Base-by-base conservation (phyloP, 2,113 vertebrate genomes). In the Actenoides lindsayi region DNA sequence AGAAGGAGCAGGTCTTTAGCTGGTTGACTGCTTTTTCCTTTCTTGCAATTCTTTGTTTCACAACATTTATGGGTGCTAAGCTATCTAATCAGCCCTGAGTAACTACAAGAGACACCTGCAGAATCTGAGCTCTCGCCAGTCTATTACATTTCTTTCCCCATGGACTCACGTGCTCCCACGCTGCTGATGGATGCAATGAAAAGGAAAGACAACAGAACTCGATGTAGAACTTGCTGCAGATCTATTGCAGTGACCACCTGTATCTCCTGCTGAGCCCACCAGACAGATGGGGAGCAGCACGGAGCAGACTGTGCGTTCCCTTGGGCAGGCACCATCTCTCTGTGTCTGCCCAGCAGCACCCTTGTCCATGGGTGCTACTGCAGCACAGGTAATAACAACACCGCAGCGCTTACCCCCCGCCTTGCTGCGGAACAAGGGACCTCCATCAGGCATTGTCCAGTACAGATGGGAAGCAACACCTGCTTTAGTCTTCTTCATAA, bases 41-140 rank as follows among this genome's bases (percentile, higher is more conserved):
- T 62, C 89, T 62, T 54, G 37, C 37, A 88, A 35, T 92, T 93
- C 67, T 94, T 95, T 94, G n/a, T 94, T 90, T 74, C 71, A 86
- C 67, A 83, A 30, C 54, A 59, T 88, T 70, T 88, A 90, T 4
- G 21, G 63, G 54, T 86, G n/a, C 85, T 90, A 87, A 89, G 51
- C 56, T 80, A 73, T 20, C 71, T 93, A 83, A 94, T 85, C 59
- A 95, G 53, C 79, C 79, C 79, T 74, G 67, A 94, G 88, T 69
- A 93, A 86, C 76, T 77, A 1, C 71, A 90, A 90, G 53, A 92
- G 90, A 93, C 75, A 90, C 90, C 88, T 97, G 92, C 88, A 94
- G 94, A 93, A 93, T 85, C 68, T 86, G 79, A 86, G 86, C 54
- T 93, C 90, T 88, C 92, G 48, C 70, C 83, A 95, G 83, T 67